Base-by-base conservation (phyloP, 2,113 vertebrate genomes). In the Melozone crissalis region DNA sequence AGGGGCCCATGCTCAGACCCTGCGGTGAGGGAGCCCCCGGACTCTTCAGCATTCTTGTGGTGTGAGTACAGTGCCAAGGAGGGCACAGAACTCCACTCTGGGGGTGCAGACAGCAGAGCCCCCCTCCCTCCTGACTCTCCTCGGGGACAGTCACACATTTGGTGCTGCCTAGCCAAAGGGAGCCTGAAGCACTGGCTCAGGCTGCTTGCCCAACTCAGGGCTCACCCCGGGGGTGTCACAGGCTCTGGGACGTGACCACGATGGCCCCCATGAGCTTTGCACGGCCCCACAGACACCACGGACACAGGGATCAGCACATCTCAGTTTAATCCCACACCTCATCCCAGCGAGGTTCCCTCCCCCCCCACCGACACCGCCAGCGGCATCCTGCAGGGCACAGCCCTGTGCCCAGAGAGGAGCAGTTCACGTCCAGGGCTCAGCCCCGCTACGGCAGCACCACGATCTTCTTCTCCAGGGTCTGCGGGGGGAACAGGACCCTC, bases 381-480 rank as follows among this genome's bases (percentile, higher is more conserved):
- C 3, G 0, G 71, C 13, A 2, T 19, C 43, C 35, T 0, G 0
- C 15, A 20, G 57, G 33, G 12, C 85, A 78, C 51, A 44, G 20
- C 49, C 43, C 44, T 4, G 51, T 6, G 0, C 5, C n/a, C 2
- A 0, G 68, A 65, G 68, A 46, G 59, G 27, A 33, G 13, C 35
- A 86, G 51, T 26, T 31, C 3, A 2, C 27, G 28, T 28, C 46
- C 41, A 47, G 0, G 58, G 49, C 74, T 27, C 22, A 2, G 46
- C 58, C 74, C 87, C 0, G 0, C 90, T 97, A 99, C 0, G 99
- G 99, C 72, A 99, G 97, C 89, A 99, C 98, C 71, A 98, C 95
- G 0, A 99, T 99, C 97, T 98, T 99, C 96, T 99, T 99, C 97
- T 99, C 97, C 89, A 99, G 97, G 16, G 97, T 98, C 95, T 98